Evolutionary conservation across 2,888 invertebrate species (phyloP), one percentile per base, ranked within the genome.

Genomic region (Pyrrhosoma nymphula): DNA sequence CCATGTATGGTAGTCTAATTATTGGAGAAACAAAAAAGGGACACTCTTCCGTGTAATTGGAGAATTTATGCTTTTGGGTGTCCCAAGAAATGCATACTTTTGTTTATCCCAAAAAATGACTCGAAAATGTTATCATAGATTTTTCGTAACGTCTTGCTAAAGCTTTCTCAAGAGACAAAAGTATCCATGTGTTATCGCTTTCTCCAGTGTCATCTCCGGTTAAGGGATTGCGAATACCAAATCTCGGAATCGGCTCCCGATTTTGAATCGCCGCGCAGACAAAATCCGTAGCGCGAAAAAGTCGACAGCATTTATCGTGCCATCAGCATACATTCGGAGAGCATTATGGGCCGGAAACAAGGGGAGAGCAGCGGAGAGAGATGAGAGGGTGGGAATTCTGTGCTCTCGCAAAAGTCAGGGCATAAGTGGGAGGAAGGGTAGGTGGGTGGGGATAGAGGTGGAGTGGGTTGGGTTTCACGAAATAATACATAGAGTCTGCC

Each of bases 401-500:
- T 56, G 60, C 90, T 26, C 90, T 60, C 60, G 90, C 56, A 20
- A 60, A 35, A 91, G 60, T 18, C 47, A 55, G 60, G 90, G 30
- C n/a, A 26, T 20, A 2, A 60, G 18, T 8, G 56, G 14, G n/a
- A n/a, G 56, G 23, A n/a, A n/a, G 55, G n/a, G 90, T 47, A 26
- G 18, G 55, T 6, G 55, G 90, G n/a, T 18, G 47, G 35, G 39
- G 89, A 47, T 10, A 14, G 55, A 47, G 8, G 47, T 47, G 47
- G 47, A 47, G 47, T 47, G 47, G 47, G 47, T 47, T 47, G 56
- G 56, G 89, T 82, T 82, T 35, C 35, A 35, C 82, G 82, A 82
- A 82, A 82, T 82, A 82, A 82, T 82, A 82, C 82, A 82, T 82
- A 82, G 75, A 82, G 82, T 82, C 82, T 82, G 82, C 82, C 82